Base-by-base conservation (phyloP, 2,113 vertebrate species). In the Ictidomys tridecemlineatus region DNA sequence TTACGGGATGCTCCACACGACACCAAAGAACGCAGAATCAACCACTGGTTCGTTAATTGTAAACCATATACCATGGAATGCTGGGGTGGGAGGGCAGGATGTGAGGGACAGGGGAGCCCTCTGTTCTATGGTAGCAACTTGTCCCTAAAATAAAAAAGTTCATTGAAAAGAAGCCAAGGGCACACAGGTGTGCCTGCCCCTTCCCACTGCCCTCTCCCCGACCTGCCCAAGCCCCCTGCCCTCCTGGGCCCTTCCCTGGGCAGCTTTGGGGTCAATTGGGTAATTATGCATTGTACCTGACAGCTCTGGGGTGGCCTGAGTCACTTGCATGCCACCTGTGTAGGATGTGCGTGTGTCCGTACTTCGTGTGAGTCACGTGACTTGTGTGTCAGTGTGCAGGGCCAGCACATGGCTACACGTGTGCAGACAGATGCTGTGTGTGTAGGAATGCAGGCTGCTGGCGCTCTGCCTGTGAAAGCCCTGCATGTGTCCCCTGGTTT, bases 381-480 rank as follows among this genome's bases (percentile, higher is more conserved):
- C 32, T 17, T 4, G 2, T 20, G 1, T 4, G 5, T 34, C 0
- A 0, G 32, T 3, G 42, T 39, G 42, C n/a, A 2, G 10, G 32
- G 4, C 28, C 17, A 0, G 13, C 17, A 2, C 34, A 39, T 42
- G 22, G 1, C 12, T n/a, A 9, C 14, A 10, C 10, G 1, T 24
- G n/a, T 1, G 26, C 63, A 26, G 24, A 30, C 1, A 0, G 4
- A 28, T 1, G 1, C 10, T 6, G 0, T 0, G 12, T 0, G 18
- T 2, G 24, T 1, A 51, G n/a, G 28, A 2, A 24, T 0, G 17
- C 0, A 0, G 4, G 6, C 0, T 13, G 34, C 11, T 0, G 1
- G 5, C 4, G 1, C 4, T 6, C 1, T 26, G 88, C 32, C 7
- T 17, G 7, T 26, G 32, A 6, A 17, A 17, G 30, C 16, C 34